Percentiles rank a stretch among this genome's conserved stretches.
Conservation (phyloP, 2,113 vertebrate genomes). For the Psittacula cyanocephala region DNA sequence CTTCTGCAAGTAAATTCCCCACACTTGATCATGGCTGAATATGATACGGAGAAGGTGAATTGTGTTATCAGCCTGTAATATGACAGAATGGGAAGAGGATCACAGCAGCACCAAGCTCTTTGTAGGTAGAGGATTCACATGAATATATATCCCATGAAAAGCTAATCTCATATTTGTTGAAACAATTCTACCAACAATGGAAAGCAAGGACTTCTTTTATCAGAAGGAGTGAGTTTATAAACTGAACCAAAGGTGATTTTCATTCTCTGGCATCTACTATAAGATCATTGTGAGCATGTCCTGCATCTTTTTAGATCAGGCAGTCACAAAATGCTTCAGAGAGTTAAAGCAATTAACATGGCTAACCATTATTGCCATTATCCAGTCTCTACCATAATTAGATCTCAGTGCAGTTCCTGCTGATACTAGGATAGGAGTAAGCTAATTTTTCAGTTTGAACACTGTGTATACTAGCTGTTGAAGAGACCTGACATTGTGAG, state of each 20-base stretch:
- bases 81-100: accelerated
- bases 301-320: not conserved
- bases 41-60: accelerated
- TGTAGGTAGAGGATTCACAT: not conserved
- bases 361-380: not conserved
- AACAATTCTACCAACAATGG: not conserved
- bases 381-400: not conserved
- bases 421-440: not conserved
- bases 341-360: not conserved
- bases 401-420: not conserved
- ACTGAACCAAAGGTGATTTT: not conserved
- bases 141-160: not conserved
- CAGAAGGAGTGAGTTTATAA: not conserved
- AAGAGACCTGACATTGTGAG: not conserved
- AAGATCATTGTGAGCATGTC: not conserved
- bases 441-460: not conserved
- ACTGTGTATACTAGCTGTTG: not conserved
- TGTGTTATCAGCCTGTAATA: accelerated
- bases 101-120: not conserved
- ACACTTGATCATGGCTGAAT: not conserved
- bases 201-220: not conserved
- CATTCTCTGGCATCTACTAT: not conserved
- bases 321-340: not conserved
- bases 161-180: not conserved
- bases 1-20: not conserved